These are phyloP conservation scores for Triplophysa tibetana DNA, from an alignment of 2,113 vertebrate species.

Conservation along the genomic window DNA sequence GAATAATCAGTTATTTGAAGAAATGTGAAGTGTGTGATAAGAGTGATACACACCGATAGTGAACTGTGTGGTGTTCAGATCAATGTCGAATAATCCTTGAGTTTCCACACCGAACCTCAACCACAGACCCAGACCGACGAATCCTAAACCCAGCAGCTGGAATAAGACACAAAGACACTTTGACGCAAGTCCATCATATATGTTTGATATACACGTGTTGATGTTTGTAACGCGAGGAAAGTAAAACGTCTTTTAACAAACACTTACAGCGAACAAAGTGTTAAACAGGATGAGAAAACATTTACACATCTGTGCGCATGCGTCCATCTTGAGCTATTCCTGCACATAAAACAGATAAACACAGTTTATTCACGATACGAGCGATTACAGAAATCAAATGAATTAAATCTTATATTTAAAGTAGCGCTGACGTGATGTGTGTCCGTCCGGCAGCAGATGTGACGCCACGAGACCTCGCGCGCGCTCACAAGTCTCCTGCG, in stretches of 20 bases:
- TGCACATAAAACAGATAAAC: no score
- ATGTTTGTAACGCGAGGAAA: no score
- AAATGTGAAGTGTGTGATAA: neutral
- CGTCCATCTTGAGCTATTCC: constrained; percentile 41
- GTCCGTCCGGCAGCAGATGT: no score
- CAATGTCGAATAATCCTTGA: neutral
- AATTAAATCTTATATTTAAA: no score
- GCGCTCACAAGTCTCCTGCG: no score
- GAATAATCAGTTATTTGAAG: neutral
- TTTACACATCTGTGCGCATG: constrained; percentile 35
- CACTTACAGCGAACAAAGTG: constrained; percentile 27
- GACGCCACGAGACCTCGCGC: no score
- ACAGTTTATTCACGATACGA: no score
- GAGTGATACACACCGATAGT: neutral
- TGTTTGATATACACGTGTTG: neutral
- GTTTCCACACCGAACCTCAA: constrained; percentile 26
- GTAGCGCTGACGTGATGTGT: no score
- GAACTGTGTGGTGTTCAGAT: constrained; percentile 24
- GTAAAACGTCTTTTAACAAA: neutral
- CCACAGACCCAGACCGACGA: constrained; percentile 4
- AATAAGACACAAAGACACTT: neutral
- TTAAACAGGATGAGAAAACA: constrained; percentile 47
- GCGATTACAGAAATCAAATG: no score
- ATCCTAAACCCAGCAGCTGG: neutral
- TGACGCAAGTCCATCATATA: neutral